Base-by-base conservation (phyloP, 2,888 invertebrate species). In the Hypomecis atomaria region DNA sequence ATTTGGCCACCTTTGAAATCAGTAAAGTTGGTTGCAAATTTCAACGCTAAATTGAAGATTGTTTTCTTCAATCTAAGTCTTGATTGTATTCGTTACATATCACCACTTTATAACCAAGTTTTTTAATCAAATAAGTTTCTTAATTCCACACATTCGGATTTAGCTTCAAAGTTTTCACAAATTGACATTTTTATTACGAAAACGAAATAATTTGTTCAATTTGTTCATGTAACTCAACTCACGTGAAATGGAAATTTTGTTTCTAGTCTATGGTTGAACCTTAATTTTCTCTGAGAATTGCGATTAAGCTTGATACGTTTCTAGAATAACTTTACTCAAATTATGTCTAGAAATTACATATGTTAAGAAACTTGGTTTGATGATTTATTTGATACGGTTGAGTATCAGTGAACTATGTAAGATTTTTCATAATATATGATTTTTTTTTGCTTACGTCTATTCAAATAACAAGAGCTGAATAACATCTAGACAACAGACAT, bases 61-160 rank as follows among this genome's bases (percentile, higher is more conserved):
- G 13, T 8, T 44, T 36, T 55, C 34, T 45, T 45, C 37, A 11
- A 45, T 45, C 13, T 37, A 23, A 44, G 10, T 44, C 44, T 50
- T 56, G 34, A 53, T 50, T 50, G 40, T 38, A 52, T 44, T 44
- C 33, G 34, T 48, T 42, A 48, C 40, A 58, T 49, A 49, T 23
- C 11, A 23, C 57, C 8, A 42, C 23, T 47, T 34, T 49, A 6
- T 43, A 57, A 40, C 54, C 48, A 61, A 61, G 60, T 55, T 54
- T 56, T 53, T 61, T 61, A 61, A 49, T 56, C 55, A 61, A 61
- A 37, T 50, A 50, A 49, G 49, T 61, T 36, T 55, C 47, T 49
- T 56, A 49, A 49, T 56, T 61, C 56, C 48, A 61, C 40, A 40
- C 11, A 13, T 37, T 37, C 60, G 48, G 44, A 61, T 50, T 49